Evolutionary conservation across 2,888 invertebrate species (phyloP).

Genomic region (Diachrysia chrysitis): DNA sequence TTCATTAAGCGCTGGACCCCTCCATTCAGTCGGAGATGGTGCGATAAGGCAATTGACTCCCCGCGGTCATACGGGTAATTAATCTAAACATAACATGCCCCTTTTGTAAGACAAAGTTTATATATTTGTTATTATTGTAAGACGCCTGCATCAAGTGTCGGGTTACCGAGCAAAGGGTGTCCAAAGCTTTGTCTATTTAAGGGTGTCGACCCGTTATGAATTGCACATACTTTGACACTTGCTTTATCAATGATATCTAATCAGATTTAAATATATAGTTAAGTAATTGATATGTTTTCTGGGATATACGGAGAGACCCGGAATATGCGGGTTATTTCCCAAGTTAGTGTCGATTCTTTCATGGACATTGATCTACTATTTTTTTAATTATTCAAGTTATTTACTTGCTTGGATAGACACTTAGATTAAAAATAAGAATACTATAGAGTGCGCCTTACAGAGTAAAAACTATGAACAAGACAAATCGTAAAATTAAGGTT

Average conservation of each 20-base stretch:
- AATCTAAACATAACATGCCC: slow-evolving; percentile 65
- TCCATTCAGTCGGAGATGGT: slow-evolving; percentile 68
- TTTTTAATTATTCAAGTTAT: too few species aligned
- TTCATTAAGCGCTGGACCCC: slow-evolving; percentile 59
- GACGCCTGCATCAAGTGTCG: slow-evolving; percentile 74
- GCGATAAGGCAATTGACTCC: slow-evolving; percentile 85
- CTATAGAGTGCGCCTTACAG: too few species aligned
- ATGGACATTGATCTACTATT: too few species aligned
- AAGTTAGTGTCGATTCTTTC: not conserved
- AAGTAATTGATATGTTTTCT: not conserved
- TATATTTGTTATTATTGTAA: slow-evolving; percentile 60
- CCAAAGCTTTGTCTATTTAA: slow-evolving; percentile 33
- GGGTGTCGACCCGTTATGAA: slow-evolving; percentile 49
- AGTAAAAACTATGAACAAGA: too few species aligned
- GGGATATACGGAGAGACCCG: not conserved
- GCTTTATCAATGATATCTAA: slow-evolving; percentile 31
- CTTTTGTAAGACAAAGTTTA: slow-evolving; percentile 46
- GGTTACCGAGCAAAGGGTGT: slow-evolving; percentile 50
- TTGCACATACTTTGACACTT: slow-evolving; percentile 33
- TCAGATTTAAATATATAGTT: not conserved
- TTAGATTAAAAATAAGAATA: too few species aligned
- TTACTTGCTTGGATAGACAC: too few species aligned
- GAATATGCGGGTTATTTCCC: not conserved
- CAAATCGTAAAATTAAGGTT: too few species aligned
- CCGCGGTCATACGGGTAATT: slow-evolving; percentile 87